Evolutionary conservation across 2,888 invertebrate genomes (phyloP), one percentile per base, ranked within the genome.

Genomic region (Aricia artaxerxes): DNA sequence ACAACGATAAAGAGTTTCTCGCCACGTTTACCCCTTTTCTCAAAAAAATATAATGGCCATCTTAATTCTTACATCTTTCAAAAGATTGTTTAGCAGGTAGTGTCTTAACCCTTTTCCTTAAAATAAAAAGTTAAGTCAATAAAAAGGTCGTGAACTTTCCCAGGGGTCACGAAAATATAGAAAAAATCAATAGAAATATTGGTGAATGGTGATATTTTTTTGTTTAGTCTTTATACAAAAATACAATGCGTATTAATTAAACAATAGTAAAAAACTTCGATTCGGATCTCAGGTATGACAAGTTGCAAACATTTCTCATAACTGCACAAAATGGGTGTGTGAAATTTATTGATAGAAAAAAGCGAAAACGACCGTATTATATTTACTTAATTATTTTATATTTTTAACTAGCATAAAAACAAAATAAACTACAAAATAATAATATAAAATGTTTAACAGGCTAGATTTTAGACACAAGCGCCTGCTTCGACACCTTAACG

Each of bases 101-200:
- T 69, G 9, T 11, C 53, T 75, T 57, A 76, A 76, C 76, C 76
- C 76, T 76, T 76, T 57, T 57, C 35, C 76, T 57, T 7, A 57
- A 24, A 57, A 53, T 35, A 5, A 49, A 57, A 75, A 16, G 53
- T 7, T 31, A 76, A 75, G 75, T 31, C 73, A 6, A 57, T 53
- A 75, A 78, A 80, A 82, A 82, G 81, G 80, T 80, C 80, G 79
- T 78, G 77, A 78, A 80, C 80, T 81, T 80, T 80, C 80, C 79
- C 80, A 82, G 69, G 81, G 80, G 79, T 82, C 81, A 81, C 77
- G 64, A 78, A 78, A 78, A 69, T 60, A 78, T 35, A 77, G 53
- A 9, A 73, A 73, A 24, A 44, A 44, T 24, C 24, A 16, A 69
- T 38, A 38, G 69, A 38, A 69, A 69, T 1, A 69, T 69, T 69